Conservation (phyloP, 2,888 invertebrate genomes). For the Lutraria lutraria region DNA sequence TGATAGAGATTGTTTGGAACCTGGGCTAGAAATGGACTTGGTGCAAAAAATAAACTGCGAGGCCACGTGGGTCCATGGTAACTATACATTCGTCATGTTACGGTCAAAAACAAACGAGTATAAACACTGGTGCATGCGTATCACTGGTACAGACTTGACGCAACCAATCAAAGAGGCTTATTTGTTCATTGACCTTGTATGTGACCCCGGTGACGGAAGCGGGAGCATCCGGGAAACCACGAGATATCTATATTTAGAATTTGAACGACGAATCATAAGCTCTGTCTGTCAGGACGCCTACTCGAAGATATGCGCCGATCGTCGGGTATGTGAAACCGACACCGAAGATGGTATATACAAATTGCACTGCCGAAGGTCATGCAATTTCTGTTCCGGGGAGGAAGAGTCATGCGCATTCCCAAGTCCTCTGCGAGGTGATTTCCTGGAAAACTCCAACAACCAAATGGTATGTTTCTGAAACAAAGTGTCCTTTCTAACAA, state of each 20-base stretch:
- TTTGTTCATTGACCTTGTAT: slow-evolving; percentile 79
- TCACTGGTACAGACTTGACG: slow-evolving; percentile 69
- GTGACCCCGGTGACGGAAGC: slow-evolving; percentile 74
- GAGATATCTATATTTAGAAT: slow-evolving; percentile 65
- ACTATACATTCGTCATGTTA: slow-evolving; percentile 77
- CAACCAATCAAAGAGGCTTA: slow-evolving; percentile 71
- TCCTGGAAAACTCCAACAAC: slow-evolving; percentile 68
- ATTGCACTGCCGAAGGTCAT: slow-evolving; percentile 69
- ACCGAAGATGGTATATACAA: slow-evolving; percentile 47
- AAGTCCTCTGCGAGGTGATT: slow-evolving; percentile 74
- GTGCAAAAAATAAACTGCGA: slow-evolving; percentile 74
- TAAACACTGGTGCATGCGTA: slow-evolving; percentile 76
- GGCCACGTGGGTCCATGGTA: slow-evolving; percentile 76
- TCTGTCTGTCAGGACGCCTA: slow-evolving; percentile 77
- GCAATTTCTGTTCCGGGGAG: slow-evolving; percentile 72
- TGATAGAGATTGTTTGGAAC: slow-evolving; percentile 71
- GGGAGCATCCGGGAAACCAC: slow-evolving; percentile 66
- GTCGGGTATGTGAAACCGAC: slow-evolving; percentile 69
- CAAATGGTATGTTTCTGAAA: slow-evolving; percentile 47
- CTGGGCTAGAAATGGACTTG: slow-evolving; percentile 62
- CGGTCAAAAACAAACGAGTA: slow-evolving; percentile 59
- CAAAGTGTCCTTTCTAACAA: too few species aligned
- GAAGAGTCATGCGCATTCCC: slow-evolving; percentile 75
- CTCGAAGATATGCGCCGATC: slow-evolving; percentile 73
- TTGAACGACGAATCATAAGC: slow-evolving; percentile 68